Evolutionary conservation across 2,888 invertebrate genomes (phyloP).

Genomic region (Leucozona laternaria): DNA sequence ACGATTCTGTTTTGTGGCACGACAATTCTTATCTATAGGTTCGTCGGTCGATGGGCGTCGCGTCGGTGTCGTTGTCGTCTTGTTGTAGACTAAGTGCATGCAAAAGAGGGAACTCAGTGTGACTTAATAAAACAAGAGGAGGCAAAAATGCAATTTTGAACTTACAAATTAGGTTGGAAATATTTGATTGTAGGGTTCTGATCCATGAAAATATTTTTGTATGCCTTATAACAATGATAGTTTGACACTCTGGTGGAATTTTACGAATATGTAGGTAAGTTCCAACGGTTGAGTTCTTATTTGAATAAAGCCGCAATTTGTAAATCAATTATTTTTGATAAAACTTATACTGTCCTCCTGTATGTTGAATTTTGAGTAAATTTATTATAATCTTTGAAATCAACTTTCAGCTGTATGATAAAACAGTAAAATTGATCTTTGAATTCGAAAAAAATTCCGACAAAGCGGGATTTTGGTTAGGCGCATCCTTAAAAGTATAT

Average conservation of each 20-base stretch:
- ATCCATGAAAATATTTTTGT: constrained; percentile 1
- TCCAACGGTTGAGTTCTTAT: background rate
- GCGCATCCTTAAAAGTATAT: too few relatives aligned
- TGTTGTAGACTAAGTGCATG: background rate
- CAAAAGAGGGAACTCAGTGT: background rate
- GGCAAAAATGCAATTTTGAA: constrained; percentile 35
- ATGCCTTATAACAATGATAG: background rate
- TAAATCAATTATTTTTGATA: background rate
- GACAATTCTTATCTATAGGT: constrained; percentile 1
- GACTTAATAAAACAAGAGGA: constrained; percentile 15
- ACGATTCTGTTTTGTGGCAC: constrained; percentile 12
- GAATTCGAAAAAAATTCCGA: too few relatives aligned
- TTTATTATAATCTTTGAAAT: too few relatives aligned
- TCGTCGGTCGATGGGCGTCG: background rate
- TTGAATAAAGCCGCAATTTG: background rate
- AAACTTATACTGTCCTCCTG: too few relatives aligned
- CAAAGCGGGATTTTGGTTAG: too few relatives aligned
- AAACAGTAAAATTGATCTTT: too few relatives aligned
- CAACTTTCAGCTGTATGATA: too few relatives aligned
- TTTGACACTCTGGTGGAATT: background rate
- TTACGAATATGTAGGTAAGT: background rate
- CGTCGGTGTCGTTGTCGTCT: background rate
- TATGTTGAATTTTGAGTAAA: too few relatives aligned
- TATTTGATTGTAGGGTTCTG: background rate
- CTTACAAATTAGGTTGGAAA: constrained; percentile 41